phyloP scores from a whole-genome alignment of 2,797 vertebrate genomes.

The Syndactyla subalaris region DNA sequence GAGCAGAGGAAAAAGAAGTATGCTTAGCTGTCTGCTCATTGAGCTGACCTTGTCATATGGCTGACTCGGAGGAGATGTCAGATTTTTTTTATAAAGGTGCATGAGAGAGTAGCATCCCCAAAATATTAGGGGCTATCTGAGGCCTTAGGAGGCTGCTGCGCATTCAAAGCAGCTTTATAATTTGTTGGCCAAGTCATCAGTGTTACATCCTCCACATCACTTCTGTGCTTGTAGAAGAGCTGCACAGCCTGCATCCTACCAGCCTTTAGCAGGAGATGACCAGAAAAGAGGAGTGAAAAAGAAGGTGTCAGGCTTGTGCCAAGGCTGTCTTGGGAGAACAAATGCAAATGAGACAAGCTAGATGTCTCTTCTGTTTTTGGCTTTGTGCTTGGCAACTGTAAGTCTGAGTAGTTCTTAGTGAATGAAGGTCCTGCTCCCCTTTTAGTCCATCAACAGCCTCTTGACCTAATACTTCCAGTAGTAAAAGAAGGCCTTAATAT shows the following conservation, averaged over 20 bases:
- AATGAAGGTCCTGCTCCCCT: background rate
- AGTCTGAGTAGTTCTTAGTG: background rate
- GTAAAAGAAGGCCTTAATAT: background rate
- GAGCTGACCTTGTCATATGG: background rate
- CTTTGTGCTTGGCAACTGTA: background rate
- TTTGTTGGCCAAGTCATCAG: background rate
- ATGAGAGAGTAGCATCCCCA: background rate
- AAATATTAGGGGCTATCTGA: background rate
- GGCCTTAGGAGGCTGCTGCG: background rate
- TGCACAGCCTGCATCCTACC: background rate
- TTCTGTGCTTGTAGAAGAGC: background rate
- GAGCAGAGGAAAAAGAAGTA: background rate
- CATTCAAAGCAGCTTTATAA: background rate
- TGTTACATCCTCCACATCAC: background rate
- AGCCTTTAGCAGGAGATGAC: background rate
- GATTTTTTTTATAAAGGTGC: background rate
- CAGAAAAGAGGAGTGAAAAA: background rate
- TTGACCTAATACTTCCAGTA: background rate
- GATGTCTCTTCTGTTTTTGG: background rate
- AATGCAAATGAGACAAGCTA: background rate
- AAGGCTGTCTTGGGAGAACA: background rate
- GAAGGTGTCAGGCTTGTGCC: background rate
- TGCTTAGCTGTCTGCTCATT: background rate
- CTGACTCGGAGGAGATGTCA: background rate
- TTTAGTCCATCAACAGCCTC: background rate